Evolutionary conservation across 2,797 vertebrate genomes (phyloP), one percentile per base, ranked within the genome.

Genomic region (Bovichtus variegatus): DNA sequence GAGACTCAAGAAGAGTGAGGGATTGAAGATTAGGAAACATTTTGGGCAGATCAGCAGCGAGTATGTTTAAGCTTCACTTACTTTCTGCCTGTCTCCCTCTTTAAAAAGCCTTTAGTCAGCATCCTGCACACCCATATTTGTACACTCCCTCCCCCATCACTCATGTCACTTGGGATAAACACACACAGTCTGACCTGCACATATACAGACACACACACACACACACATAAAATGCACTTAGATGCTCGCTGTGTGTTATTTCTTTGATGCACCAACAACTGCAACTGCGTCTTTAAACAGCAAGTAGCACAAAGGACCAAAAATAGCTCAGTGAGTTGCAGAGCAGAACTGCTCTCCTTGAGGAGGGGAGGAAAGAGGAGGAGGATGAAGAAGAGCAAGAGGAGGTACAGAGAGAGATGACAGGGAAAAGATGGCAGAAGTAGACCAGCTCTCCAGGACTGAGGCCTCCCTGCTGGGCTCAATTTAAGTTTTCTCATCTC

Each of bases 241-340:
- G 76, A 83, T 71, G 53, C 71, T 71, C 34, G 7, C 43, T 74
- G 71, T 78, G 64, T 89, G 66, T 78, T 80, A 78, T 85, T 76
- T 91, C 82, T 92, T 88, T 88, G 85, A 87, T 85, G 89, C 92
- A 86, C 75, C 86, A 92, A 93, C 91, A 94, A 92, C 90, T 87
- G 91, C 90, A 93, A 93, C 92, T 92, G 91, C 62, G 80, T 94
- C 93, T 95, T 94, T 94, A 93, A 94, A 93, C 91, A 88, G 93
- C 90, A 95, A 95, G 93, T 94, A 94, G 94, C 94, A 95, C 94
- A 95, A 95, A 94, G 88, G 88, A 93, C 94, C 94, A 94, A 94
- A 96, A 96, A 96, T 95, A 96, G 94, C 93, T 71, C 90, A 81
- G 86, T 55, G 80, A 92, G 93, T 93, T 94, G 91, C 94, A 92